Evolutionary conservation across 2,113 vertebrate species (phyloP).

Genomic region (Holacanthus passer): DNA sequence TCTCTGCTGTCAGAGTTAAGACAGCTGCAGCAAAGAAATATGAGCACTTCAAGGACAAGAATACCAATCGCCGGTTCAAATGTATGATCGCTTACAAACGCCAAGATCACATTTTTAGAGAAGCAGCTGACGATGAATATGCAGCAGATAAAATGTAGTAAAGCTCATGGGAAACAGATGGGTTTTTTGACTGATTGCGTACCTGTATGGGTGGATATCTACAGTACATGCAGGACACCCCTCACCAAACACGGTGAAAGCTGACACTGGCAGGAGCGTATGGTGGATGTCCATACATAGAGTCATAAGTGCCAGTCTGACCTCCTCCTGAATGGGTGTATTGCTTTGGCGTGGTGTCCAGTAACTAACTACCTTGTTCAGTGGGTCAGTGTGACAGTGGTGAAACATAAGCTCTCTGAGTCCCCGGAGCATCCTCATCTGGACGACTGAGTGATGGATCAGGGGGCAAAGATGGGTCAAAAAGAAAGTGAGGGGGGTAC

Average conservation of each 20-base stretch:
- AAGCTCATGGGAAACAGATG: background rate
- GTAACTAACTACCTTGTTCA: slow-evolving; percentile 33
- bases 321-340: background rate
- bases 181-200: background rate
- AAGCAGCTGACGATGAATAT: slow-evolving; percentile 15
- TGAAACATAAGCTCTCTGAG: slow-evolving; percentile 21
- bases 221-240: background rate
- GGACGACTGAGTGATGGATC: slow-evolving; percentile 14
- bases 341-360: slow-evolving; percentile 39
- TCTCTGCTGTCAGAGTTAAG: slow-evolving; percentile 59
- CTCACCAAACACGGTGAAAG: slow-evolving; percentile 9
- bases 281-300: slow-evolving; percentile 34
- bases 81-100: slow-evolving; percentile 35
- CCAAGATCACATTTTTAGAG: background rate
- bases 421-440: slow-evolving; percentile 18
- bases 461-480: background rate
- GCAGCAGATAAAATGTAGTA: background rate
- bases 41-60: slow-evolving; percentile 42
- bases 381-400: slow-evolving; percentile 54
- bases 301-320: slow-evolving; percentile 21
- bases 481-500: background rate
- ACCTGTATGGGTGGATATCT: background rate
- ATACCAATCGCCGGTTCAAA: slow-evolving; percentile 45
- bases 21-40: slow-evolving; percentile 56
- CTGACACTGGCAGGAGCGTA: slow-evolving; percentile 23